Conservation (phyloP, 2,888 invertebrate genomes). For the Nymphalis polychloros region DNA sequence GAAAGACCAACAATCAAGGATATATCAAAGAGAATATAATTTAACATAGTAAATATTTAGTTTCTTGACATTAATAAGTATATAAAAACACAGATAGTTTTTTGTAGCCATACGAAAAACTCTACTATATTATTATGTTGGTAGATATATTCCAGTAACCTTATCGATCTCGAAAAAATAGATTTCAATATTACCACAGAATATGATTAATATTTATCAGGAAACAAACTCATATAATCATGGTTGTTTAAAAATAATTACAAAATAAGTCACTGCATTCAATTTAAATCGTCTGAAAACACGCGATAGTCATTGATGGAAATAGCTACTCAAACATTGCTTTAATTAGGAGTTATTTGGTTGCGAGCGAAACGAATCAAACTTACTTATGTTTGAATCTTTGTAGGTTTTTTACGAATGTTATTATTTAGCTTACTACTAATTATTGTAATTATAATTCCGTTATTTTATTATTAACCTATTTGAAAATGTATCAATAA, state of each 20-base stretch:
- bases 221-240: background rate
- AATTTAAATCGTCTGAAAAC: slow-evolving; percentile 60
- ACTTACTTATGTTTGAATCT: slow-evolving; percentile 45
- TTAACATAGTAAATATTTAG: too few relatives aligned
- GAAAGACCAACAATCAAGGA: too few relatives aligned
- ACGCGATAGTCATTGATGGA: slow-evolving; percentile 69
- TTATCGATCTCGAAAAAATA: too few relatives aligned
- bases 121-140: too few relatives aligned
- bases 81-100: too few relatives aligned
- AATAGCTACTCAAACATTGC: slow-evolving; percentile 72
- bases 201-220: too few relatives aligned
- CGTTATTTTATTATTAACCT: slow-evolving; percentile 25
- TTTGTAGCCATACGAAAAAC: too few relatives aligned
- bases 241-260: background rate
- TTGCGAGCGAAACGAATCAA: slow-evolving; percentile 68
- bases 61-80: too few relatives aligned
- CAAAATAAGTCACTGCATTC: slow-evolving; percentile 47
- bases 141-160: too few relatives aligned
- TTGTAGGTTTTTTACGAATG: slow-evolving; percentile 29
- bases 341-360: slow-evolving; percentile 72
- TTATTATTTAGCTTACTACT: slow-evolving; percentile 32
- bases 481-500: slow-evolving; percentile 31
- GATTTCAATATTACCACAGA: too few relatives aligned
- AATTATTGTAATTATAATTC: slow-evolving; percentile 33
- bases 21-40: too few relatives aligned